These are phyloP conservation scores for Nematopogon swammerdamellus DNA, from an alignment of 2,888 invertebrate species.

Conservation along the genomic window DNA sequence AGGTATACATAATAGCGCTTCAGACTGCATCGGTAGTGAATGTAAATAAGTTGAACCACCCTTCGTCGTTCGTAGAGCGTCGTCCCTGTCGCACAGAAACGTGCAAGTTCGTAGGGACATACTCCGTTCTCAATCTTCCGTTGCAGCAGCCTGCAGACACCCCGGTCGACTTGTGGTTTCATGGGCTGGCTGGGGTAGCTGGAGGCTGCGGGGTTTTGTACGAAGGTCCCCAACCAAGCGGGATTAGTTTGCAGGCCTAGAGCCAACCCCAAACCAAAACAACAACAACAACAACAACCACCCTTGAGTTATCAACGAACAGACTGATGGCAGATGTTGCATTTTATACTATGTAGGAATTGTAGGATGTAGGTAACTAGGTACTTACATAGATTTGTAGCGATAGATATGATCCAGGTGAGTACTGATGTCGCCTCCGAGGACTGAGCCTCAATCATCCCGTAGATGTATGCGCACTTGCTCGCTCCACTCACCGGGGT, in stretches of 20 bases:
- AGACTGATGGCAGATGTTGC: no score
- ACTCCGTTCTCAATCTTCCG: no score
- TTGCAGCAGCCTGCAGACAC: no score
- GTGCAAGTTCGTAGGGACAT: no score
- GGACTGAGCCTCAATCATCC: conserved; percentile 67
- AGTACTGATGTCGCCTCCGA: conserved; percentile 74
- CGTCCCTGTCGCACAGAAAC: no score
- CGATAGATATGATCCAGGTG: conserved; percentile 79
- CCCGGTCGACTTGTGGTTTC: no score
- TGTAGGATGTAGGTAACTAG: background rate
- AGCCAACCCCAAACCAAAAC: no score
- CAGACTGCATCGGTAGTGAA: background rate
- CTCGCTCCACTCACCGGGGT: conserved; percentile 82
- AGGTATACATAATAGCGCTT: background rate
- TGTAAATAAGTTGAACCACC: background rate
- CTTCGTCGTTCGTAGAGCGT: background rate
- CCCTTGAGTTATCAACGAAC: background rate
- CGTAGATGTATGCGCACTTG: conserved; percentile 73
- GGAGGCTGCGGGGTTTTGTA: no score
- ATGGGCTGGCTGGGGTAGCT: no score
- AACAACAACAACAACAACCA: no score
- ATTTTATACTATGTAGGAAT: background rate
- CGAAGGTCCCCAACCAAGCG: no score
- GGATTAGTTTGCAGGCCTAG: no score
- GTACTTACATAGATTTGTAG: conserved; percentile 75